These are phyloP conservation scores for Ferrisia virgata DNA, from an alignment of 2,888 invertebrate species.

Conservation along the genomic window DNA sequence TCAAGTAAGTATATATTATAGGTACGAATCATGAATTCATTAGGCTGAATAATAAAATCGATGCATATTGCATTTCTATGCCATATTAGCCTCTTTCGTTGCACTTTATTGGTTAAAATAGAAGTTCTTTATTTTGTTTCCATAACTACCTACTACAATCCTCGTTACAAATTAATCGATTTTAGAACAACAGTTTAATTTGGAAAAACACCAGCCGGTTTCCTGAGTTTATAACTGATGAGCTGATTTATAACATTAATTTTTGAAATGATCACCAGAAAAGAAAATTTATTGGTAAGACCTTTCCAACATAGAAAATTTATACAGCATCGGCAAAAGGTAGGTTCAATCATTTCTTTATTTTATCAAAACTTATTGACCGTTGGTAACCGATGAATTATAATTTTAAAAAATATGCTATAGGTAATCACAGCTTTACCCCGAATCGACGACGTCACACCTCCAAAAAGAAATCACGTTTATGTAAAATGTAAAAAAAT, in stretches of 20 bases:
- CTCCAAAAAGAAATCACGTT: conserved; percentile 64
- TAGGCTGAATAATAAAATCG: not conserved
- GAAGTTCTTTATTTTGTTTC: not conserved
- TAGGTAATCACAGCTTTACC: conserved; percentile 66
- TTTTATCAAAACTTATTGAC: too few relatives aligned
- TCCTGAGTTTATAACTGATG: not conserved
- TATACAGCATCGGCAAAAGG: conserved; percentile 68
- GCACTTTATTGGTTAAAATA: not conserved
- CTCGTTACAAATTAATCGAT: not conserved
- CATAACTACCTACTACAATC: not conserved
- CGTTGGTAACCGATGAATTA: too few relatives aligned
- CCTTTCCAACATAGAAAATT: conserved; percentile 70
- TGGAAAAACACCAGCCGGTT: not conserved
- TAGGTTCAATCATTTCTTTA: conserved; percentile 51
- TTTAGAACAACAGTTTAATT: not conserved
- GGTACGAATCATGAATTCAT: too few relatives aligned
- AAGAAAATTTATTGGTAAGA: conserved; percentile 67
- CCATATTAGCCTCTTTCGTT: not conserved
- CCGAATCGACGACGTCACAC: conserved; percentile 66
- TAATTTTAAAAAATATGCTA: too few relatives aligned
- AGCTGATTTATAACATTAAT: not conserved
- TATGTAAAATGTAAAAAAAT: conserved; percentile 66
- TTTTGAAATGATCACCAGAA: conserved; percentile 63
- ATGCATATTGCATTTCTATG: not conserved
- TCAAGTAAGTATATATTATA: too few relatives aligned